phyloP scores from a whole-genome alignment of 2,113 vertebrate genomes.

The Stegastes partitus region DNA sequence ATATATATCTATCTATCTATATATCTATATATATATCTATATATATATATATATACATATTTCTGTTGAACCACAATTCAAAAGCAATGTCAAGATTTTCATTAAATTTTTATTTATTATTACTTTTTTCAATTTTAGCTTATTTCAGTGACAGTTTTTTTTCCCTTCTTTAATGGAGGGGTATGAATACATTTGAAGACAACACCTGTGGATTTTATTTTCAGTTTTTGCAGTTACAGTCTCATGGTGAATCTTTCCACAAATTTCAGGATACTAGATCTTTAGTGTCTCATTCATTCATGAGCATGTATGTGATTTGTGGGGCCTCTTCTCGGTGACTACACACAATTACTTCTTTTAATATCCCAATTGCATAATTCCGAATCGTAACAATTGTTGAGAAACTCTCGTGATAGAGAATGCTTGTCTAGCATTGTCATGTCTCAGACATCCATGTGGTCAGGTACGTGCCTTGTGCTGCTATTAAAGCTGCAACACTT shows the following conservation, averaged over 20 bases:
- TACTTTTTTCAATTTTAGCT: no score
- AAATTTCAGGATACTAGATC: slow-evolving; percentile 1
- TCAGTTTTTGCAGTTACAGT: neutral
- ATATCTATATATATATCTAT: no score
- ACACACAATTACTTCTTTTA: neutral
- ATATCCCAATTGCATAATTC: slow-evolving; percentile 26
- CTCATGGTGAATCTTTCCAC: neutral
- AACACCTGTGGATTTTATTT: no score
- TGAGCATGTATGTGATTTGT: slow-evolving; percentile 10
- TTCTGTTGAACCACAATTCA: no score
- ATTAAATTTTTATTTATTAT: no score
- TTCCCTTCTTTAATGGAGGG: no score
- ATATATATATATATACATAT: no score
- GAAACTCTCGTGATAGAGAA: neutral
- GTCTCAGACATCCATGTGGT: slow-evolving; percentile 40
- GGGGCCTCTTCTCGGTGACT: neutral
- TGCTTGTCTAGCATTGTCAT: slow-evolving; percentile 15
- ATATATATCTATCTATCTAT: no score
- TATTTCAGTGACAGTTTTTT: no score
- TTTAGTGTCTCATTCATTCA: slow-evolving; percentile 50
- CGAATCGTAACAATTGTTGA: slow-evolving; percentile 12
- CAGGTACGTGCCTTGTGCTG: slow-evolving; percentile 24
- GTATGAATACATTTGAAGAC: no score
- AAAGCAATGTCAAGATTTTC: no score
- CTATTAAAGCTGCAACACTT: neutral